Conservation (phyloP, 2,113 vertebrate genomes). For the Monopterus albus region DNA sequence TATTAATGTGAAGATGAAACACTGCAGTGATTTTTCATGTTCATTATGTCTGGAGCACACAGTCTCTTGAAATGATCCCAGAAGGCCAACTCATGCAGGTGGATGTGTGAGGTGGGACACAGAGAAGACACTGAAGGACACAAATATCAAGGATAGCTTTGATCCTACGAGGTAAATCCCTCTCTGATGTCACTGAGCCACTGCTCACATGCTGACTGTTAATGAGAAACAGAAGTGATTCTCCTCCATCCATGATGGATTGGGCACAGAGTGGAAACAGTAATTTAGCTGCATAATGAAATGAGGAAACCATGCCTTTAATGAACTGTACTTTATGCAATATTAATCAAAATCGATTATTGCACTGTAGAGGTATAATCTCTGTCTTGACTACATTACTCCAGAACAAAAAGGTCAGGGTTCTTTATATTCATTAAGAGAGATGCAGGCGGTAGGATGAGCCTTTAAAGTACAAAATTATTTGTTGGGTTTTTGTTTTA, state of each 20-base stretch:
- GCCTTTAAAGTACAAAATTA: too few species aligned
- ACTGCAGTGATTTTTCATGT: neutral
- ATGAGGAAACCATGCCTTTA: neutral
- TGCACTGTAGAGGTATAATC: too few species aligned
- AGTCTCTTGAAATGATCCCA: slow-evolving; percentile 31
- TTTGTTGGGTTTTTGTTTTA: too few species aligned
- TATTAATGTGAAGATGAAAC: neutral
- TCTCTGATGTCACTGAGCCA: slow-evolving; percentile 45
- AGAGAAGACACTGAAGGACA: slow-evolving; percentile 47
- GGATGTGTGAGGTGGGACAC: slow-evolving; percentile 17
- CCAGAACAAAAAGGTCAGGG: too few species aligned
- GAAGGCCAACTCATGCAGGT: slow-evolving; percentile 31
- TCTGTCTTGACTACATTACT: too few species aligned
- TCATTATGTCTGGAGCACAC: slow-evolving; percentile 26
- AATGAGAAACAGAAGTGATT: slow-evolving; percentile 28
- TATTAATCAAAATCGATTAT: too few species aligned
- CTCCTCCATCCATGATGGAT: neutral
- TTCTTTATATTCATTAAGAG: too few species aligned
- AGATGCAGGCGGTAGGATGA: too few species aligned
- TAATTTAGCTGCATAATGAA: neutral
- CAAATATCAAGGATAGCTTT: slow-evolving; percentile 49
- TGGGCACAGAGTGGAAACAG: neutral
- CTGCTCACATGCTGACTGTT: slow-evolving; percentile 19
- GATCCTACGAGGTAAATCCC: slow-evolving; percentile 59
- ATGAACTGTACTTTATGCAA: too few species aligned